Percentiles rank a stretch among this genome's conserved stretches.
These are phyloP conservation scores for Myrmecobius fasciatus DNA, from an alignment of 2,113 vertebrate genomes.

Conservation along the genomic window DNA sequence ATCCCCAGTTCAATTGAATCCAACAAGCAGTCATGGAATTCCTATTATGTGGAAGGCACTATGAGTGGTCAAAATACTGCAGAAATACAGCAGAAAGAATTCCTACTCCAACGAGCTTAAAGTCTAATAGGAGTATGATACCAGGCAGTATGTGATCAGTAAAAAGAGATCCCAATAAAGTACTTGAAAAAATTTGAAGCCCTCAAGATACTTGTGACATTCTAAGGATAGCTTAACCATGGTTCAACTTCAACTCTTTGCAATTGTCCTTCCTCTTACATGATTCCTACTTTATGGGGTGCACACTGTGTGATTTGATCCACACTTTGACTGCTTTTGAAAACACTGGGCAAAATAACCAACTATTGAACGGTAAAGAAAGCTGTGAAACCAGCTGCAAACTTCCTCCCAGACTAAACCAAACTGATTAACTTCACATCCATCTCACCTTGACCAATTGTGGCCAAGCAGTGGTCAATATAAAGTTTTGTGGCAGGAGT, in stretches of 20 bases:
- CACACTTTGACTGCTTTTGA: background rate
- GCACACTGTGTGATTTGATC: background rate
- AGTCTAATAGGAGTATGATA: background rate
- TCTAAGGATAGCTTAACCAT: background rate
- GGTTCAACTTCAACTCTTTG: background rate
- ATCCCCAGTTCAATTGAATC: background rate
- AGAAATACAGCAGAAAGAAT: background rate
- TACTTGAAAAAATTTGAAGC: background rate
- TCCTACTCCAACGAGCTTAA: background rate
- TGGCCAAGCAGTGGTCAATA: background rate
- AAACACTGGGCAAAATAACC: background rate
- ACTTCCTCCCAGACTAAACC: background rate
- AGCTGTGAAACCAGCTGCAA: background rate
- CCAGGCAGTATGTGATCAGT: background rate
- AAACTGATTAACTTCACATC: background rate
- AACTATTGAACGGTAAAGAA: background rate
- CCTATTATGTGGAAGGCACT: background rate
- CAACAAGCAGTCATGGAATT: background rate
- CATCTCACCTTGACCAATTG: background rate
- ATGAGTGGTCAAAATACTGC: background rate
- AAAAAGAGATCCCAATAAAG: background rate
- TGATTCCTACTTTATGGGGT: background rate
- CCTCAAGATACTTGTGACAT: background rate
- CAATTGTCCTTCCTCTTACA: background rate
- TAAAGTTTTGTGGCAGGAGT: background rate